Percentiles rank a stretch among this genome's conserved stretches.
phyloP scores from a whole-genome alignment of 1,140 invertebrate species.

The Grapholita molesta region DNA sequence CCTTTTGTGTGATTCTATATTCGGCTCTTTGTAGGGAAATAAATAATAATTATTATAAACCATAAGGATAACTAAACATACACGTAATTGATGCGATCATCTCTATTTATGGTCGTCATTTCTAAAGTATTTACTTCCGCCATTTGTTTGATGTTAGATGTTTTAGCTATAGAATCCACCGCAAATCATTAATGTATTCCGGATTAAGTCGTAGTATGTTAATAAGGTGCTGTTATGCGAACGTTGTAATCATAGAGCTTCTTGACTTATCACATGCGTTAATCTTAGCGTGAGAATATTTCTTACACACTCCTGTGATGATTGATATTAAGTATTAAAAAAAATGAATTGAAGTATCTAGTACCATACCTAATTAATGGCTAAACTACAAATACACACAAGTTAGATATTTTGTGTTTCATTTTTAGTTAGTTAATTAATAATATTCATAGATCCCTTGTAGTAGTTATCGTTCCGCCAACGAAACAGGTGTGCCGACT shows the following conservation, averaged over 20 bases:
- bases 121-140: constrained; percentile 40
- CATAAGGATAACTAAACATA: constrained; percentile 8
- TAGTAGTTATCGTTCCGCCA: no score
- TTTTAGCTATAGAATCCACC: constrained; percentile 25
- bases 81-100: constrained; percentile 24
- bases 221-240: constrained; percentile 7
- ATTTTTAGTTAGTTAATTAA: no score
- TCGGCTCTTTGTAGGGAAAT: not conserved
- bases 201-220: not conserved
- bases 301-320: not conserved
- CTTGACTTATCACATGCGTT: not conserved
- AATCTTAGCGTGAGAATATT: constrained; percentile 1
- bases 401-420: no score
- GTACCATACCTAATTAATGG: no score
- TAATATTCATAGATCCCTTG: no score
- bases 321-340: no score
- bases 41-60: not conserved
- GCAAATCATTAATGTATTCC: not conserved
- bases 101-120: constrained; percentile 36
- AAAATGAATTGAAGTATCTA: no score
- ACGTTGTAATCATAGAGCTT: not conserved
- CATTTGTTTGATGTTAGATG: constrained; percentile 30
- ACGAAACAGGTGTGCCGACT: no score
- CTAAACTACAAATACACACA: no score
- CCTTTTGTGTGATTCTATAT: not conserved